Conservation (phyloP, 2,113 vertebrate genomes). For the Zapornia atra region DNA sequence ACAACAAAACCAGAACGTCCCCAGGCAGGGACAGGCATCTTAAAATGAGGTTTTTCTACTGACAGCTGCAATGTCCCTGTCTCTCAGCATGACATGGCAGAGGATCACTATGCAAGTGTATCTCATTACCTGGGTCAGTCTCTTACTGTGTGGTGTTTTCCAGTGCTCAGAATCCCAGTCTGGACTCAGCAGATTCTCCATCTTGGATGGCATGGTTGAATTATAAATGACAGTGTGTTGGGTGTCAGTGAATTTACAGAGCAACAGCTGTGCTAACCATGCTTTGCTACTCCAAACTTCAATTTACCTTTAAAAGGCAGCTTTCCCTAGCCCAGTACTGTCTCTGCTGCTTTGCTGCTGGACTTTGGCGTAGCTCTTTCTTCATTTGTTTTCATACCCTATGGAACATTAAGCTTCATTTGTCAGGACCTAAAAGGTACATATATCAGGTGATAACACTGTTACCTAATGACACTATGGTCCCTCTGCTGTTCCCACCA, state of each 20-base stretch:
- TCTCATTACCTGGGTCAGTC: neutral
- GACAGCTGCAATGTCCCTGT: neutral
- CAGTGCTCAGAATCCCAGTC: neutral
- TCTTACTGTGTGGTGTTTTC: neutral
- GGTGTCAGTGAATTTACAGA: neutral
- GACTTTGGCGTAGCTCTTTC: neutral
- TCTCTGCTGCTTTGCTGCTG: neutral
- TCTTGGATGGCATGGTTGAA: accelerated
- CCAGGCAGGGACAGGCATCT: neutral
- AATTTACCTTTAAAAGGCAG: neutral
- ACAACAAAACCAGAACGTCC: neutral
- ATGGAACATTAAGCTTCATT: neutral
- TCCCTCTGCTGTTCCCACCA: neutral
- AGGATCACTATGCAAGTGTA: neutral
- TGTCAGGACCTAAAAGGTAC: neutral
- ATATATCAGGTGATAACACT: neutral
- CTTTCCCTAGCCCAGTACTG: neutral
- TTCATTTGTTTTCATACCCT: neutral
- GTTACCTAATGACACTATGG: neutral
- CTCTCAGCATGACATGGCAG: neutral
- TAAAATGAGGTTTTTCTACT: neutral
- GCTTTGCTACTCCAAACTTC: neutral
- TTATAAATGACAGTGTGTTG: neutral
- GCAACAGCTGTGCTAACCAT: neutral
- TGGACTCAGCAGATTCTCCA: neutral